Evolutionary conservation across 2,113 vertebrate genomes (phyloP).

Genomic region (Lagopus leucura): DNA sequence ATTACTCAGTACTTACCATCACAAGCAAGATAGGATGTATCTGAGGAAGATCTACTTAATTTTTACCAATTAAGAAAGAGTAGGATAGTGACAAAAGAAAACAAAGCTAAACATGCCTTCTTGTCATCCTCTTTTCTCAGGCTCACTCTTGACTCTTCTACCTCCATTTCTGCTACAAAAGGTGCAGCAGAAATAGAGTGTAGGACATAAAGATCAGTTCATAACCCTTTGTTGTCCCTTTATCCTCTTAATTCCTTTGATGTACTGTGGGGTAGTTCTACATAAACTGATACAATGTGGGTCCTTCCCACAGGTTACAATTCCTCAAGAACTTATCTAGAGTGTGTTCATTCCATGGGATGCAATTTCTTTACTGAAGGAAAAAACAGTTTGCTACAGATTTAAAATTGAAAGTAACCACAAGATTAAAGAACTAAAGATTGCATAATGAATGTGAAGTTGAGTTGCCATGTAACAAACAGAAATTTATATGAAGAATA

Average conservation of each 20-base stretch:
- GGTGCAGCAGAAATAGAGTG: too few species aligned
- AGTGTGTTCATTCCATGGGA: rapidly evolving
- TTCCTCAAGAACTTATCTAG: not conserved
- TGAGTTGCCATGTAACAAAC: too few species aligned
- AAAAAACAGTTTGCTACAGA: too few species aligned
- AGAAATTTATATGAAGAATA: not conserved
- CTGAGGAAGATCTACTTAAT: not conserved
- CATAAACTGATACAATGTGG: rapidly evolving
- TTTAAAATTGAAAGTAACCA: too few species aligned
- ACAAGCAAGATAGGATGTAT: too few species aligned
- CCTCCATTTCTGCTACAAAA: too few species aligned
- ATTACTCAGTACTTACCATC: not conserved
- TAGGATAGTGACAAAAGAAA: not conserved
- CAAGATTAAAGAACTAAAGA: too few species aligned
- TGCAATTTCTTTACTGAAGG: not conserved
- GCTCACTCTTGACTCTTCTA: not conserved
- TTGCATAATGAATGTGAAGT: too few species aligned
- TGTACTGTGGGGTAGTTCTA: not conserved
- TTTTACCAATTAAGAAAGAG: not conserved
- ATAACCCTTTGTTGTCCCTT: too few species aligned
- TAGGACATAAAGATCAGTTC: too few species aligned
- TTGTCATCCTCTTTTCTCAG: not conserved
- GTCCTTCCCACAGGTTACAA: not conserved
- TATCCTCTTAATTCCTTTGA: too few species aligned
- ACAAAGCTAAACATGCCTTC: not conserved